Evolutionary conservation across 2,113 vertebrate species (phyloP).

Genomic region (Anguilla rostrata): DNA sequence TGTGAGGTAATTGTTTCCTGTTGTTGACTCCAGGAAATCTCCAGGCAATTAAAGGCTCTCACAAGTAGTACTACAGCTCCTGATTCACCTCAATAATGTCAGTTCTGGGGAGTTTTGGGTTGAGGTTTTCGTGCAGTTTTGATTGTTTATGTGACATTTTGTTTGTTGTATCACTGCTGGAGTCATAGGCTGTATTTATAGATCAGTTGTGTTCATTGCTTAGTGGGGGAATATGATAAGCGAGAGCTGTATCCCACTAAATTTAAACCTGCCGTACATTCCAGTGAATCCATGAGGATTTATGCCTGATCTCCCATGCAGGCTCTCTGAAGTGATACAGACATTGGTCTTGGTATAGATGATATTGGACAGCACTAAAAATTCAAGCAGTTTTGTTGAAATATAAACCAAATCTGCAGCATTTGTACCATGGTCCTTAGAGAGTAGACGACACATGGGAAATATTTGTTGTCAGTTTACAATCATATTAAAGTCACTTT

Average conservation of each 20-base stretch:
- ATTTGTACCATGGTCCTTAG: not conserved
- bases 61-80: not conserved
- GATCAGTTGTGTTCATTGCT: not conserved
- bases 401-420: not conserved
- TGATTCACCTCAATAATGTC: not conserved
- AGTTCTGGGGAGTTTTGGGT: not conserved
- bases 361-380: not conserved
- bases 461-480: not conserved
- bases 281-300: not conserved
- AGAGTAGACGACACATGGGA: not conserved
- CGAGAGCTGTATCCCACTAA: not conserved
- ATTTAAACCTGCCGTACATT: not conserved
- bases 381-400: not conserved
- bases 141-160: not conserved
- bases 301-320: not conserved
- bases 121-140: not conserved
- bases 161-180: not conserved
- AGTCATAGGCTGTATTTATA: not conserved
- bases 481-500: not conserved
- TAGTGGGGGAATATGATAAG: not conserved
- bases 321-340: not conserved
- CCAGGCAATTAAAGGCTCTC: not conserved
- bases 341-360: not conserved
- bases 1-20: not conserved
- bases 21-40: not conserved